Base-by-base conservation (phyloP, 2,888 invertebrate genomes). In the Acrobasis consociella region DNA sequence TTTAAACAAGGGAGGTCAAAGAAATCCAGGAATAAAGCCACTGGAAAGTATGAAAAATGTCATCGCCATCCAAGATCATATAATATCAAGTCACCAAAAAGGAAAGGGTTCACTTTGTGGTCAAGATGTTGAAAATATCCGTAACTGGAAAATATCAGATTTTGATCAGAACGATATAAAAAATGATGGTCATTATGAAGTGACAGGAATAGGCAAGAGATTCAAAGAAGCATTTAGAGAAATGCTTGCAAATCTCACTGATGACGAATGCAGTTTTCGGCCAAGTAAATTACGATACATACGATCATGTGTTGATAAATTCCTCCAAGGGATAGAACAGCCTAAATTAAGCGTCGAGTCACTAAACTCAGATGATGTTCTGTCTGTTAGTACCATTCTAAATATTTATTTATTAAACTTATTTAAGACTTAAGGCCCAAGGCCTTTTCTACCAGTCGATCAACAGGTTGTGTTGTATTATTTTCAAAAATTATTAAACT, bases 81-180 rank as follows among this genome's bases (percentile, higher is more conserved):
- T 55, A 5, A n/a, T 55, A 9, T 15, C 39, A 16, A 55, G 38
- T 37, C 55, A 55, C 16, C 15, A 55, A 11, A 39, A 55, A n/a
- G 38, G 55, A 3, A 13, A 72, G 58, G 78, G 86, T 69, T 81
- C 85, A 16, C 71, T 87, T 59, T 87, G 87, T 65, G 83, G 86
- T 58, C 87, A 87, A 75, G 86, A 87, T 65, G 70, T 86, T 11
- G 84, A 86, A 62, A 82, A 86, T 69, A 72, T 87, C 13, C 73
- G 68, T 51, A 73, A 81, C 62, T 86, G 86, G 85, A 64, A 38
- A 39, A 39, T 55, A 9, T 9, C 9, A 16, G n/a, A 39, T 15
- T 55, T 55, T 37, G 9, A 38, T 9, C 13, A 39, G 8, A 38
- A 38, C 55, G 39, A 38, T 15, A 55, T 16, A 1, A 39, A 8